Evolutionary conservation across 2,888 invertebrate genomes (phyloP), one percentile per base, ranked within the genome.

Genomic region (Agrenia bidenticulata): DNA sequence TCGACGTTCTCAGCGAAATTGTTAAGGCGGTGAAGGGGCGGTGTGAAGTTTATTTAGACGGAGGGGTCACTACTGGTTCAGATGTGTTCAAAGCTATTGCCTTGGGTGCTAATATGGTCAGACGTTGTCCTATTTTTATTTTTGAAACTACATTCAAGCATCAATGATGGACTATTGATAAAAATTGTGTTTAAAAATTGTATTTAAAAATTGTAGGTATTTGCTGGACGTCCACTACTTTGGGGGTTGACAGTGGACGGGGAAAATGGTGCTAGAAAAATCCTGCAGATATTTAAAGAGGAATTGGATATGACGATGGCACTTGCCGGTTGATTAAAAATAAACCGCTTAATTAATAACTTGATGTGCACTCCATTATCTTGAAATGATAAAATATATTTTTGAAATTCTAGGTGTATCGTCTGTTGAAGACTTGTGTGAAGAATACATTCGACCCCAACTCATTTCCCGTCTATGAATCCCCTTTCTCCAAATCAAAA

Each of bases 21-120:
- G 85, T 87, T 0, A 81, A 84, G 73, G 91, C 89, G 1, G 80
- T 81, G 2, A 87, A 89, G 7, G 86, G 86, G 15, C 83, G 85
- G 60, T 82, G 89, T 19, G 89, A 92, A 77, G 84, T 95, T 7
- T 94, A 90, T 80, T 78, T 95, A 77, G 95, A 95, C 78, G 93
- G 94, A 13, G 95, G 95, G 1, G 83, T 95, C 1, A 84, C 85
- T 19, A 86, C 87, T 74, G 95, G 94, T 17, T 89, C 89, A 2
- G 94, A 96, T 80, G 87, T 94, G 13, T 88, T 93, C 74, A 96
- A 94, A 81, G 94, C 94, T 0, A 77, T 96, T 50, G 92, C 93
- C 1, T 82, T 96, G 23, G 96, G 96, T 13, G 96, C 96, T 1
- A 88, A 85, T 82, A 89, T 90, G 86, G 94, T 91, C 61, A 37